Base-by-base conservation (phyloP, 2,888 invertebrate species). In the Mesopsocus fuscifrons region DNA sequence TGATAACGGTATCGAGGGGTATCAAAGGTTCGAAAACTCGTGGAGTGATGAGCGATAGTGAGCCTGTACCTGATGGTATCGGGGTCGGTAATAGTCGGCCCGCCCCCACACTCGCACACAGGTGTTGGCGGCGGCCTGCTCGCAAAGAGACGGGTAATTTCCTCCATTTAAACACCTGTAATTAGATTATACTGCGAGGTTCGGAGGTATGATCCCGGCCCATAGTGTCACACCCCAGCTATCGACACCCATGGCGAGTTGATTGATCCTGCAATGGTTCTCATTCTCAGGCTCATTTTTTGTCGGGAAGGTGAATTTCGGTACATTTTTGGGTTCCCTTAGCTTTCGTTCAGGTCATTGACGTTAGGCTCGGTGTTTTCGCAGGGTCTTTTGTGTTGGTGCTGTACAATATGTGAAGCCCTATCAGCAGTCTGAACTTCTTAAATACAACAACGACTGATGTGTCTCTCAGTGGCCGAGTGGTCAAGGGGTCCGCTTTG, bases 31-130 rank as follows among this genome's bases (percentile, higher is more conserved):
- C 6, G 26, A 26, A 26, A 26, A 26, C 26, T 26, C 26, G 26
- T 26, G 26, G 26, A 11, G 26, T 26, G 26, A 26, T 26, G 26
- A 26, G 26, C 6, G 26, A 26, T 26, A 26, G 26, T 26, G 26
- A 26, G 26, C 26, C 26, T 26, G 6, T 6, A 26, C 11, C 8
- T 6, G 6, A 26, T 26, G 8, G 20, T 15, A 20, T 38, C 15
- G 18, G 17, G 20, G n/a, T n/a, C n/a, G 16, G n/a, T 38, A 38
- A 38, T 38, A 20, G 38, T 15, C 21, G 38, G 20, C 17, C 17
- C 38, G 38, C 38, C 38, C 38, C 38, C 38, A 21, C 38, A 21
- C 38, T 38, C 20, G 38, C 38, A 20, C 38, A 21, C 38, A 38
- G 38, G 38, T 38, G 38, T 38, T 17, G 21, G 38, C 38, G 38